Evolutionary conservation across 37 sponge, comb jelly and placozoan genomes (phyloP).

Genomic region (Eunapius fragilis): DNA sequence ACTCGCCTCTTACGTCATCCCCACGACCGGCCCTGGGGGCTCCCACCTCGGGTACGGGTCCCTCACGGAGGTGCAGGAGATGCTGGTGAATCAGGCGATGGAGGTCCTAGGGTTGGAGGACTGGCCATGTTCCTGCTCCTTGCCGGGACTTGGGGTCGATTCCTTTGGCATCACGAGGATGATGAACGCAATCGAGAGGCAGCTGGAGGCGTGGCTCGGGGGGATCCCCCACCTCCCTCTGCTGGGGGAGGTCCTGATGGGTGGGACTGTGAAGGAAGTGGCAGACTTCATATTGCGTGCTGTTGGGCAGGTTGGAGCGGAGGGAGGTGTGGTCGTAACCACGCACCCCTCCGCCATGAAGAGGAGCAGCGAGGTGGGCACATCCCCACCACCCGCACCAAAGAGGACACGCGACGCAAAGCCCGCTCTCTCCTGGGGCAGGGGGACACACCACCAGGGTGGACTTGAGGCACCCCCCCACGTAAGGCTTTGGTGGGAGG

Average conservation of each 20-base stretch:
- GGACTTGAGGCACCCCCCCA: background rate
- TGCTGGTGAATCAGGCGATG: background rate
- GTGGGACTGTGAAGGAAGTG: background rate
- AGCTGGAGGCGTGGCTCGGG: background rate
- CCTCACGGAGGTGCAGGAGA: background rate
- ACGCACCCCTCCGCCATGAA: background rate
- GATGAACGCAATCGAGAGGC: slow-evolving; percentile 7
- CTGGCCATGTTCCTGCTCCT: slow-evolving; percentile 1
- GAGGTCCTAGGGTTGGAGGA: slow-evolving; percentile 9
- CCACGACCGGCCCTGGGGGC: background rate
- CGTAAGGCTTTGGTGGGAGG: background rate
- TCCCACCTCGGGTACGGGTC: background rate
- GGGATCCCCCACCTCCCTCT: background rate
- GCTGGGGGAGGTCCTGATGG: slow-evolving; percentile 21
- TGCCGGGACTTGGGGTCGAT: slow-evolving; percentile 32
- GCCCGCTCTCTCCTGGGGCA: background rate
- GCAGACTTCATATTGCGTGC: background rate
- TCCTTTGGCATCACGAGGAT: slow-evolving; percentile 67
- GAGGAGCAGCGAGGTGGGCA: background rate
- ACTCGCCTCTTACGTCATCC: background rate
- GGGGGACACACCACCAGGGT: slow-evolving; percentile 12
- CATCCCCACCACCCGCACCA: background rate
- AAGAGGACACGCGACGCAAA: background rate
- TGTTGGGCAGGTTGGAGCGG: background rate
- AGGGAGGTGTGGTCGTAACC: background rate